A percentile compares a stretch with the other conserved stretches of the same genome.
These are phyloP conservation scores for Nyctalus aviator DNA, from an alignment of 2,797 vertebrate genomes.

Conservation along the genomic window DNA sequence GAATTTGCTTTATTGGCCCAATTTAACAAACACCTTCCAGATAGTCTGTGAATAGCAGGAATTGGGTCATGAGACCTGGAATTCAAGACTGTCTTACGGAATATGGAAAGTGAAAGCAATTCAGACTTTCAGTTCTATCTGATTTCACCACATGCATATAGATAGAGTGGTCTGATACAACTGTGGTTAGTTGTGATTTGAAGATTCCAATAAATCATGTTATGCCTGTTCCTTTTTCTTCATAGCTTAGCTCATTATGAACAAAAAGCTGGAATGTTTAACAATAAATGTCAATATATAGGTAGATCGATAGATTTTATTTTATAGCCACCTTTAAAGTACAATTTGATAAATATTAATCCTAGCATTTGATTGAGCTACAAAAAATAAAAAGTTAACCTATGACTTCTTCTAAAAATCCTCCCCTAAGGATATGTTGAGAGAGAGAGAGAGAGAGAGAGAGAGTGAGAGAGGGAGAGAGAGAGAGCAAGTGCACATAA, in stretches of 20 bases:
- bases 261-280: slow-evolving; percentile 28
- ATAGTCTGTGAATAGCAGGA: not conserved
- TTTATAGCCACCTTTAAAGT: slow-evolving; percentile 40
- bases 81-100: not conserved
- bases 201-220: not conserved
- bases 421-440: not conserved
- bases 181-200: not conserved
- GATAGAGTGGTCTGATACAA: not conserved
- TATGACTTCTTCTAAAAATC: not conserved
- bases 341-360: slow-evolving; percentile 11
- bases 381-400: slow-evolving; percentile 9
- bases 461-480: not conserved
- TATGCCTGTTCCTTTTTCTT: not conserved
- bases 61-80: not conserved
- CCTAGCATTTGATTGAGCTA: not conserved
- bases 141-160: not conserved
- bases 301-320: not conserved
- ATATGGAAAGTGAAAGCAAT: slow-evolving; percentile 5
- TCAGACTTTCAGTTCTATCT: not conserved
- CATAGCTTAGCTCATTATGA: not conserved
- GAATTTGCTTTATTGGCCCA: slow-evolving; percentile 58
- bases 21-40: not conserved
- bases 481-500: not conserved
- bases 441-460: not conserved
- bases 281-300: not conserved